Evolutionary conservation across 2,888 invertebrate species (phyloP), one percentile per base, ranked within the genome.

Genomic region (Neria commutata): DNA sequence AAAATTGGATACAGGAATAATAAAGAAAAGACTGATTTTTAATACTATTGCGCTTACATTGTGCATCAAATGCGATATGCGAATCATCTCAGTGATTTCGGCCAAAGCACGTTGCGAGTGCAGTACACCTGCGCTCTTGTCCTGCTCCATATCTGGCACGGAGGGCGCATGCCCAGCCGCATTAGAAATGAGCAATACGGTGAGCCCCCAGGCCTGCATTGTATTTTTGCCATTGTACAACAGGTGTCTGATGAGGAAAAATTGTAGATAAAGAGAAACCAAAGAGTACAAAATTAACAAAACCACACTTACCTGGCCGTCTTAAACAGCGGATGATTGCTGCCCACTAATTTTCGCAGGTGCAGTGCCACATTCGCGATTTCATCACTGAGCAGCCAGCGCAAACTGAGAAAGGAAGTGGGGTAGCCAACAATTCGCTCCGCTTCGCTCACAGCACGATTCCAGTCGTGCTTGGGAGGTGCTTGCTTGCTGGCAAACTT

Each of bases 381-480:
- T 84, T 97, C 97, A 79, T 97, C 97, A 79, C 94, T 95, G 33
- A 97, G 83, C n/a, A 97, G 85, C 91, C 95, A 96, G 58, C 95
- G 86, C 19, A 97, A 83, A 76, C 92, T 95, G 54, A 96, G 84
- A 81, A 95, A 96, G 5, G 96, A 95, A 11, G 95, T 95, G 8
- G 96, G 95, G 83, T 97, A 96, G 2, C 96, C 96, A 34, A 98
- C 96, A 66, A 97, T 91, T 83, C 95, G 95, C 83, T 97, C 97
- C 14, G 96, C 97, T 79, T 96, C 95, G 66, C 93, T 93, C 6
- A 97, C 93, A 3, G 94, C 95, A 68, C 91, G 86, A 80, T 92
- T 94, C 95, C 95, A 96, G 76, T 94, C 92, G 24, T 91, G 91
- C 77, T 91, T 90, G 17, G 76, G 81, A 10, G 76, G 76, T 17